Percentiles rank a stretch among this genome's conserved stretches.
Evolutionary conservation across 2,888 invertebrate species (phyloP).

Genomic region (Dolomedes plantarius): DNA sequence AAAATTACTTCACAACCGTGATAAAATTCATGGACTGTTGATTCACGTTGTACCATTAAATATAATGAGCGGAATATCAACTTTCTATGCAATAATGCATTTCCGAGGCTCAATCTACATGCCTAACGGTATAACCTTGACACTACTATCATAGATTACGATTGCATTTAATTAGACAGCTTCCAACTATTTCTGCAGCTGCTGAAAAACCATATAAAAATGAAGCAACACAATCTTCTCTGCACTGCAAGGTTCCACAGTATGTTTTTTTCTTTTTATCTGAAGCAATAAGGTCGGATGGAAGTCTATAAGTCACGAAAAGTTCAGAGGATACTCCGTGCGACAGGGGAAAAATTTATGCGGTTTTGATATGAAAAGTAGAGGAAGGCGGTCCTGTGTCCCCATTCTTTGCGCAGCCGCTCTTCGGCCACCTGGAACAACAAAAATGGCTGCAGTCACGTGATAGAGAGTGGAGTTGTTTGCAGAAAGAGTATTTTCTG

Average conservation of each 20-base stretch:
- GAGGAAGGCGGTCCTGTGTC: constrained; percentile 10
- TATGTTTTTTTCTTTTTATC: background rate
- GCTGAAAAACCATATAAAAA: background rate
- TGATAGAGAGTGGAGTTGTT: background rate
- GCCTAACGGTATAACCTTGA: constrained; percentile 23
- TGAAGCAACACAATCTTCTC: background rate
- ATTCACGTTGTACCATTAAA: too few species aligned
- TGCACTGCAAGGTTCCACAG: constrained; percentile 22
- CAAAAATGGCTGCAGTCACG: constrained; percentile 21
- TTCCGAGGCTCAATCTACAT: background rate
- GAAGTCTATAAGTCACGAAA: constrained; percentile 31
- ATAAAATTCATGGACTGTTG: too few species aligned
- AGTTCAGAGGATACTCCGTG: constrained; percentile 1
- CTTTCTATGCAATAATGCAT: too few species aligned
- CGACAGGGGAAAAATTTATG: constrained; percentile 14
- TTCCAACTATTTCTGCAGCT: constrained; percentile 43
- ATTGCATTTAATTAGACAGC: constrained; percentile 41
- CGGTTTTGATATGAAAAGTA: constrained; percentile 3
- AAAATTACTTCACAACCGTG: too few species aligned
- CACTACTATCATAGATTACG: constrained; percentile 31
- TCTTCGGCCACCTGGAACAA: constrained; percentile 18
- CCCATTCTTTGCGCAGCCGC: constrained; percentile 40
- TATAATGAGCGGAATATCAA: too few species aligned
- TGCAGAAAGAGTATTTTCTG: background rate
- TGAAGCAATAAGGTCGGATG: constrained; percentile 22